A percentile compares a stretch with the other conserved stretches of the same genome.
phyloP scores from a whole-genome alignment of 1,140 invertebrate genomes.

The Sarcophaga peregrina region DNA sequence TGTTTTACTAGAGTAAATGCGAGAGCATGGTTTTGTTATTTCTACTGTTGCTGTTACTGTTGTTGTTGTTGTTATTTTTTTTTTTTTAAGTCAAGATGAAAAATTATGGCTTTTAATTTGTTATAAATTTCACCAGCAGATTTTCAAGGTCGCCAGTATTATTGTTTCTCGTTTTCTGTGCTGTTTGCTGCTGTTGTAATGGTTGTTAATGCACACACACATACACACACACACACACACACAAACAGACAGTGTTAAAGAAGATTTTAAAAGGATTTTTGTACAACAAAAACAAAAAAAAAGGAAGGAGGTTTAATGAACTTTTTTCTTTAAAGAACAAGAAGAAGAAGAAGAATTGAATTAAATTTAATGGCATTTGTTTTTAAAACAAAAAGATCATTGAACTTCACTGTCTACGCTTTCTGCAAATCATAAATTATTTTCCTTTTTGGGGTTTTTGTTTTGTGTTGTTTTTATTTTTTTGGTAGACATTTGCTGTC shows the following conservation, averaged over 20 bases:
- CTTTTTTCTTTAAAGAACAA: no score
- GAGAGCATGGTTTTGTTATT: slow-evolving; percentile 41
- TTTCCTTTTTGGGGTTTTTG: neutral
- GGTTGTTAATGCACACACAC: neutral
- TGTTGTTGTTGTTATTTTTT: no score
- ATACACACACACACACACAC: neutral
- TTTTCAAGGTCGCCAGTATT: slow-evolving; percentile 55
- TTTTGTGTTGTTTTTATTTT: slow-evolving; percentile 30
- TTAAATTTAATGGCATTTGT: no score
- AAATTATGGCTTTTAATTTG: slow-evolving; percentile 67
- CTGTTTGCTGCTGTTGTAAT: neutral
- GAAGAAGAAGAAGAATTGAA: no score
- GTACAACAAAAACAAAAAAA: no score
- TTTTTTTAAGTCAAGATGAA: slow-evolving; percentile 58
- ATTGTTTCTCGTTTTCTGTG: neutral
- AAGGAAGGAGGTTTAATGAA: no score
- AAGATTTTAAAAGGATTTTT: no score
- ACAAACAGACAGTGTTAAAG: neutral
- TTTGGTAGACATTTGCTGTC: slow-evolving; percentile 41
- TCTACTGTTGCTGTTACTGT: no score
- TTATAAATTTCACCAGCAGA: slow-evolving; percentile 52
- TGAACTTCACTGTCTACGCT: slow-evolving; percentile 6
- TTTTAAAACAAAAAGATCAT: neutral
- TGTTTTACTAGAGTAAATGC: neutral
- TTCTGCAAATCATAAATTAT: neutral